Percentiles rank a stretch among this genome's conserved stretches.
Evolutionary conservation across 92 coral and sea anemone genomes (phyloP).

Genomic region (Parazoanthus swiftii): DNA sequence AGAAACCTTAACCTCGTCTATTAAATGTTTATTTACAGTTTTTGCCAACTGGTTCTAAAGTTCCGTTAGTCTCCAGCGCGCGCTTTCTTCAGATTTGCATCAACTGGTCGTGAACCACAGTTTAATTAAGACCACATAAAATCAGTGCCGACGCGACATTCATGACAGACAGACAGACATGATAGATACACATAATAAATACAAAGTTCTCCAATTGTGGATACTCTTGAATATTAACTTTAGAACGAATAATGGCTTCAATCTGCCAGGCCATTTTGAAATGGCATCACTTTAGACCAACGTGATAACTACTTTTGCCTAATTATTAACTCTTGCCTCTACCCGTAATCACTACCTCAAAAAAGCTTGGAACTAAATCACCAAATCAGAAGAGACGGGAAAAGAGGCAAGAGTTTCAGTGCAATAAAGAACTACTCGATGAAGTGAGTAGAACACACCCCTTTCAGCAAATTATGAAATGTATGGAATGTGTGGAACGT

Average conservation of each 20-base stretch:
- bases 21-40: too few relatives aligned
- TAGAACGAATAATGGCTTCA: conserved; percentile 69
- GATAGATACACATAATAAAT: conserved; percentile 73
- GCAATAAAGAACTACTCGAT: not conserved
- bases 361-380: not conserved
- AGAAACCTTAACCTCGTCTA: too few relatives aligned
- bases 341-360: not conserved
- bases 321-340: not conserved
- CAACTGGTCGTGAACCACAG: conserved; percentile 9
- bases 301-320: conserved; percentile 25
- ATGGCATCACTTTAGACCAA: conserved; percentile 16
- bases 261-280: conserved; percentile 73
- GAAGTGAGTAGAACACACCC: not conserved
- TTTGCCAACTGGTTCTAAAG: not conserved
- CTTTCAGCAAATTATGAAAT: too few relatives aligned
- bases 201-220: conserved; percentile 52
- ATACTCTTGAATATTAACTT: conserved; percentile 60
- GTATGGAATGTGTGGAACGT: too few relatives aligned
- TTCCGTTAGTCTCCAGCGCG: not conserved
- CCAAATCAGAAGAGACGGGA: not conserved
- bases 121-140: not conserved
- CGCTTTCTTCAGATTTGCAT: not conserved
- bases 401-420: not conserved
- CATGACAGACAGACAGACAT: conserved; percentile 3
- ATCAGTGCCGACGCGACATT: not conserved